phyloP scores from a whole-genome alignment of 2,113 vertebrate species.

The Psittacula cyanocephala region DNA sequence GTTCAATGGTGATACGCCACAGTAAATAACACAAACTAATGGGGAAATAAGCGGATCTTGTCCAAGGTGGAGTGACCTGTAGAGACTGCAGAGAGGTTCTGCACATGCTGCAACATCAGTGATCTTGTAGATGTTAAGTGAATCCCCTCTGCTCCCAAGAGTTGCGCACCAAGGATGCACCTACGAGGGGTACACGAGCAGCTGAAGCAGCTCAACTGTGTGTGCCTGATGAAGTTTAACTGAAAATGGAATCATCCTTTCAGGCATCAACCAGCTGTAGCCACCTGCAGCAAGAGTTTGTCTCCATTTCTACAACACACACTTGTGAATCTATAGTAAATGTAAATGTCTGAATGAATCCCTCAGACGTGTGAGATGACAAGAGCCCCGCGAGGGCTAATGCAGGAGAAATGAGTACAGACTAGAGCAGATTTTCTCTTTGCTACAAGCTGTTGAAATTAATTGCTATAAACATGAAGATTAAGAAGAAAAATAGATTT shows the following conservation, averaged over 20 bases:
- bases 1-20: background rate
- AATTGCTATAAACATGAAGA: background rate
- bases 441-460: background rate
- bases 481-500: background rate
- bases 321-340: background rate
- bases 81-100: background rate
- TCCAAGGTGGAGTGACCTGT: rapidly evolving
- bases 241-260: background rate
- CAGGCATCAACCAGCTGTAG: background rate
- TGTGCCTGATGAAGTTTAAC: background rate
- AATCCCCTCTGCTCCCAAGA: background rate
- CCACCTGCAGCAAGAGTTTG: background rate
- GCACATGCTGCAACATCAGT: rapidly evolving
- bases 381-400: background rate
- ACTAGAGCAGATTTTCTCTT: background rate
- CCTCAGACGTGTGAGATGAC: background rate
- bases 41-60: rapidly evolving
- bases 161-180: no score
- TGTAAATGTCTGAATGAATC: background rate
- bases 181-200: rapidly evolving
- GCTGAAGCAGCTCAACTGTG: background rate
- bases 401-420: background rate
- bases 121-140: background rate
- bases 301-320: background rate
- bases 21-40: rapidly evolving